Evolutionary conservation across 2,113 vertebrate genomes (phyloP), one percentile per base, ranked within the genome.

Genomic region (Macaca mulatta): DNA sequence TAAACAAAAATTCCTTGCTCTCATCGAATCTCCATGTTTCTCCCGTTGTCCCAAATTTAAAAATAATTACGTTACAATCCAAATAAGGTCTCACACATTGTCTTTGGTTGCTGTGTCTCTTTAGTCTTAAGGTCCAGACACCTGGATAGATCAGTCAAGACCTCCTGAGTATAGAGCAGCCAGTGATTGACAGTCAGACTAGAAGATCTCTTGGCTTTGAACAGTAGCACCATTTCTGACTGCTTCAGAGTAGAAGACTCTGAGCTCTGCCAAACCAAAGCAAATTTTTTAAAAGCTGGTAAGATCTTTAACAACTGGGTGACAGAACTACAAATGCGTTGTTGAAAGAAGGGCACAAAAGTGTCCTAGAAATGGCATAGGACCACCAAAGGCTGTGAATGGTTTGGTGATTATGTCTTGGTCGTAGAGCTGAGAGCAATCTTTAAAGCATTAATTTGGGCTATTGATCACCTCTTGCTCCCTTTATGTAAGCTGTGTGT

Each of bases 1-100:
- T 9, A 30, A 52, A 55, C 80, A 64, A 80, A 59, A 74, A 45
- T 48, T 45, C 22, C 48, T 70, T 93, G 75, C 25, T 85, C 25
- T 79, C 45, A 87, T 74, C 35, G 83, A 52, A 52, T 83, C 17
- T 82, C 6, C 57, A 90, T 50, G 48, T 50, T 89, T 77, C 23
- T 17, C 61, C 40, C 23, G 16, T 38, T 81, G 48, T 78, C 55
- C 80, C 55, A 80, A 80, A 45, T 85, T 70, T 89, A 45, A 89
- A 94, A 96, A 64, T 81, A 74, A 35, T 89, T 43, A 89, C 72
- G 81, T 88, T 79, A 85, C 20, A 50, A 81, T 75, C 23, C 57
- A 93, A 88, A 30, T 48, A 92, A 89, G 25, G 2, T 84, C 30
- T 90, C 27, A 61, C 55, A 82, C 32, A 55, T n/a, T 77, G 48